These are phyloP conservation scores for Venustaconcha ellipsiformis DNA, from an alignment of 1,140 invertebrate species.

Conservation along the genomic window DNA sequence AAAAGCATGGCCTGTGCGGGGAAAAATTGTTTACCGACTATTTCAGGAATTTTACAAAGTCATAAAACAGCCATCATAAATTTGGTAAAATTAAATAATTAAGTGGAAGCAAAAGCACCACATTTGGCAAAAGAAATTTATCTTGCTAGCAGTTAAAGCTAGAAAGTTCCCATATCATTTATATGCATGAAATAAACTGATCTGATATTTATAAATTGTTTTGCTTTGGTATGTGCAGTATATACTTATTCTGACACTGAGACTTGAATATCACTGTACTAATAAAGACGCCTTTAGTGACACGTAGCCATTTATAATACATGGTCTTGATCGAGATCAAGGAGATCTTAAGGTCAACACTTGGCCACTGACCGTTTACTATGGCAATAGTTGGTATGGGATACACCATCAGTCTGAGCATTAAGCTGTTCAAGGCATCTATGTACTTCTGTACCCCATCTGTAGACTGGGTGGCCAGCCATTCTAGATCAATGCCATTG, in stretches of 20 bases:
- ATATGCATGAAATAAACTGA: too few species aligned
- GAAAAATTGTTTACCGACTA: neutral
- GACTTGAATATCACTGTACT: too few species aligned
- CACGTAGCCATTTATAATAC: neutral
- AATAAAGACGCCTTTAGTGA: neutral
- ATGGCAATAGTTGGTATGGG: conserved; percentile 21
- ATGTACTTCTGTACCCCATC: neutral
- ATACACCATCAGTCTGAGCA: conserved; percentile 11
- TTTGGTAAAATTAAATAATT: neutral
- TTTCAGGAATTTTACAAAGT: neutral
- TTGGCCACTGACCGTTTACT: conserved; percentile 8
- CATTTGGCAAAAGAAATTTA: neutral
- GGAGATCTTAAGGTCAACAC: neutral
- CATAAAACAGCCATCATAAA: neutral
- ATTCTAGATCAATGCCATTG: conserved; percentile 20
- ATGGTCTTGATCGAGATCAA: too few species aligned
- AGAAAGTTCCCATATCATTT: too few species aligned
- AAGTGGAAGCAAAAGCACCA: neutral
- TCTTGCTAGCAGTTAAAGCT: too few species aligned
- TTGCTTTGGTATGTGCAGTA: too few species aligned
- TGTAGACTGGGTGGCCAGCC: neutral
- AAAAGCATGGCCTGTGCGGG: conserved; percentile 38
- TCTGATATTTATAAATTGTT: too few species aligned
- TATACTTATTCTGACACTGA: too few species aligned
- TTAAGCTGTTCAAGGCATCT: neutral